A percentile compares a stretch with the other conserved stretches of the same genome.
phyloP scores from a whole-genome alignment of 2,888 invertebrate species.

The Drosophila anceps region DNA sequence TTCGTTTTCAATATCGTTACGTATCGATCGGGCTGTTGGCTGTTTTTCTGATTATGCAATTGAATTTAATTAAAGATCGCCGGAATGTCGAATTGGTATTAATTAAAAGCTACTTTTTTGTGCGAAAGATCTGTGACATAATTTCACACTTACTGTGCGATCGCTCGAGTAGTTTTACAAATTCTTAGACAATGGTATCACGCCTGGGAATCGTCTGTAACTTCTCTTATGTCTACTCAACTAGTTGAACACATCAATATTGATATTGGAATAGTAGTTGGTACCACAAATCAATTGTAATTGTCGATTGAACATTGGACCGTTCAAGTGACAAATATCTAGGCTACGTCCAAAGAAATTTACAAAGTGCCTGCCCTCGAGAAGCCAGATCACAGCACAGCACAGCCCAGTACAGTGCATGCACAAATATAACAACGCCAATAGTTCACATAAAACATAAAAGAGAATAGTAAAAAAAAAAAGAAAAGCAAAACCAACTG shows the following conservation, averaged over 20 bases:
- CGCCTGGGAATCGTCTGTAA: conserved; percentile 9
- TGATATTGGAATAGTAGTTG: conserved; percentile 24
- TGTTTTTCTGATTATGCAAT: conserved; percentile 61
- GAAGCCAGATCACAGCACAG: conserved; percentile 48
- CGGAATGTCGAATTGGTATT: conserved; percentile 52
- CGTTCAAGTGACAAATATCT: conserved; percentile 68
- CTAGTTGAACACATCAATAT: conserved; percentile 52
- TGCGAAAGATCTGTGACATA: conserved; percentile 45
- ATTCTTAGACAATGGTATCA: conserved; percentile 58
- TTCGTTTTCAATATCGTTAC: conserved; percentile 27
- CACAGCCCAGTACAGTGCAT: conserved; percentile 34
- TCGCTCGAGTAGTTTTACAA: conserved; percentile 17
- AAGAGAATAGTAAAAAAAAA: conserved; percentile 8
- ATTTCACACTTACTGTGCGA: conserved; percentile 39
- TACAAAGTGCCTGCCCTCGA: conserved; percentile 61
- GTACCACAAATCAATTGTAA: conserved; percentile 71
- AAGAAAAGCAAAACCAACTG: conserved; percentile 22
- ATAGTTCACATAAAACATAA: conserved; percentile 11
- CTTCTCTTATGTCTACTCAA: conserved; percentile 2
- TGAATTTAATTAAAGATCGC: conserved; percentile 65
- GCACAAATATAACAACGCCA: conserved; percentile 41
- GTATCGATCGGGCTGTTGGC: conserved; percentile 39
- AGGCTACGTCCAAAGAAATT: conserved; percentile 59
- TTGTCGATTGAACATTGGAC: conserved; percentile 72
- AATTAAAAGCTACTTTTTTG: conserved; percentile 47